Conservation (phyloP, 2,113 vertebrate genomes). For the Harpagus bidentatus region DNA sequence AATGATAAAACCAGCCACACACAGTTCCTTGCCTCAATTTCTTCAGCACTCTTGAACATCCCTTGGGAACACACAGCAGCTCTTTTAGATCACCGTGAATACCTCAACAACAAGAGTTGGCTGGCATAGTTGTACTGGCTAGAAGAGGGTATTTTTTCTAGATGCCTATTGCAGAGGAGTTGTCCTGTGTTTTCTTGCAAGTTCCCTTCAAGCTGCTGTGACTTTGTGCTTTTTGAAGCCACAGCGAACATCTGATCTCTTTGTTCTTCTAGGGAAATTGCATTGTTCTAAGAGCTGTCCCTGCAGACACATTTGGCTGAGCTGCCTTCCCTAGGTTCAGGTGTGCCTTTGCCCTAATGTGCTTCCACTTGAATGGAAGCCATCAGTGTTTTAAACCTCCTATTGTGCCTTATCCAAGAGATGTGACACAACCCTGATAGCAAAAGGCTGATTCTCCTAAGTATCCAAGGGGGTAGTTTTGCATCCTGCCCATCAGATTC, state of each 20-base stretch:
- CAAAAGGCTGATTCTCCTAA: neutral
- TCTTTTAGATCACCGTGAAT: neutral
- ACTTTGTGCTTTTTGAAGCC: neutral
- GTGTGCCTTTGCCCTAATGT: neutral
- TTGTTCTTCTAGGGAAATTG: slow-evolving; percentile 48
- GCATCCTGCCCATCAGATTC: neutral
- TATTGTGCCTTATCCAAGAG: neutral
- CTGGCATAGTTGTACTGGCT: neutral
- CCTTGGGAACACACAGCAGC: neutral
- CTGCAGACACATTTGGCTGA: slow-evolving; percentile 41
- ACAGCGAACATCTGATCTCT: neutral
- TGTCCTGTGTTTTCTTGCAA: neutral
- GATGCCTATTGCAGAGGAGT: neutral
- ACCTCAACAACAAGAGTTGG: neutral
- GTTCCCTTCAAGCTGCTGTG: neutral
- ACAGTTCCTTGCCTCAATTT: neutral
- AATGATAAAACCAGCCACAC: neutral
- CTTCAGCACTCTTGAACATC: neutral
- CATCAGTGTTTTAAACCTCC: neutral
- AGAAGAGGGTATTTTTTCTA: neutral
- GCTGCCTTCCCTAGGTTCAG: slow-evolving; percentile 2
- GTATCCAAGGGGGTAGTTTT: neutral
- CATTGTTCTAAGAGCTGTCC: slow-evolving; percentile 40
- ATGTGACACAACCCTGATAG: neutral
- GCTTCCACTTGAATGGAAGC: slow-evolving; percentile 31